Conservation (phyloP, 2,797 vertebrate genomes). For the Chromobotia macracanthus region DNA sequence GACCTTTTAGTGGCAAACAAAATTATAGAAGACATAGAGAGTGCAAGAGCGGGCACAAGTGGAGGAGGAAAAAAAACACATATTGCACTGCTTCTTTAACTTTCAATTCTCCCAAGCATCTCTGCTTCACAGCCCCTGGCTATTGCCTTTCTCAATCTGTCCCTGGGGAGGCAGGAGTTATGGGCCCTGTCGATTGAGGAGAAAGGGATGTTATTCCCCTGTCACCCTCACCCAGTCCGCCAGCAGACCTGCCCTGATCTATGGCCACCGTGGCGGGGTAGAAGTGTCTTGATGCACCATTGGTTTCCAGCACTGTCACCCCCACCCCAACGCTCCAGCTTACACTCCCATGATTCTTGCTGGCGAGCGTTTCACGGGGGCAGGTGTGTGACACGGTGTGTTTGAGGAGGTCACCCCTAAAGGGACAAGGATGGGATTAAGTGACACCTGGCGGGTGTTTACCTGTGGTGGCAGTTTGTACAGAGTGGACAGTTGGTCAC, state of each 20-base stretch:
- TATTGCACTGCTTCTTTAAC: conserved; percentile 87
- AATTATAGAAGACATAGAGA: background rate
- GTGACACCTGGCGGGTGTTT: conserved; percentile 32
- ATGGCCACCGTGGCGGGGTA: conserved; percentile 82
- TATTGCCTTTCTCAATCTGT: conserved; percentile 99
- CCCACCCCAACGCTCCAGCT: conserved; percentile 66
- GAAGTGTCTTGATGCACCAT: conserved; percentile 76
- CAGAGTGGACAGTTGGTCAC: conserved; percentile 5
- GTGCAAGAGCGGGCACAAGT: conserved; percentile 3
- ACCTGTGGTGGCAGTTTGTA: conserved; percentile 15
- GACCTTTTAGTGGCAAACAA: background rate
- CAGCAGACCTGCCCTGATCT: conserved; percentile 93
- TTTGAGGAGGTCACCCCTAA: conserved; percentile 70
- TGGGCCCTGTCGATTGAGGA: conserved; percentile 98
- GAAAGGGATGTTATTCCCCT: conserved; percentile 99
- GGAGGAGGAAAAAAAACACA: conserved; percentile 19
- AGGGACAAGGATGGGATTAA: conserved; percentile 46
- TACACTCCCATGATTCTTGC: conserved; percentile 67
- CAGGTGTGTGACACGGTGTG: conserved; percentile 66
- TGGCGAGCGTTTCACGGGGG: conserved; percentile 70
- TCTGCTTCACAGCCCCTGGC: conserved; percentile 96
- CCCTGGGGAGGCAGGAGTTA: conserved; percentile 98
- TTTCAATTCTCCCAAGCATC: conserved; percentile 95
- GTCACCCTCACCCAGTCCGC: conserved; percentile 89
- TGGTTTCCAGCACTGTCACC: conserved; percentile 78